phyloP scores from a whole-genome alignment of 1,140 invertebrate genomes.

The Zeugodacus cucurbitae region DNA sequence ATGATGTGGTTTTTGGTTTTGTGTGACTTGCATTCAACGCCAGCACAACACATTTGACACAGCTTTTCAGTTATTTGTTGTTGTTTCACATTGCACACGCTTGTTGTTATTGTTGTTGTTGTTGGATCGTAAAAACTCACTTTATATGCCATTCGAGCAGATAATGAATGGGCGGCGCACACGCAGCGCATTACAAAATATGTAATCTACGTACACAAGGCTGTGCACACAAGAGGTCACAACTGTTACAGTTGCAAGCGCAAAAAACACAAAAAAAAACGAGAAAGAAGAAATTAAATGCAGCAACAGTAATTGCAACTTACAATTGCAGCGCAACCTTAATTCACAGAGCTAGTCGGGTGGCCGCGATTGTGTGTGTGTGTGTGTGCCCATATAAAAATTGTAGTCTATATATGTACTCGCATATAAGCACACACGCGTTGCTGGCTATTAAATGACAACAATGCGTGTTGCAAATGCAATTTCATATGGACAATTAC shows the following conservation, averaged over 20 bases:
- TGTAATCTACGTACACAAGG: background rate
- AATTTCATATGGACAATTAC: background rate
- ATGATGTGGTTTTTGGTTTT: background rate
- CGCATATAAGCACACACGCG: background rate
- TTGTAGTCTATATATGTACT: background rate
- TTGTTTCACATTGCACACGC: background rate
- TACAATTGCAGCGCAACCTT: background rate
- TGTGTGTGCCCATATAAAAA: background rate
- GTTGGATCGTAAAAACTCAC: slow-evolving; percentile 19
- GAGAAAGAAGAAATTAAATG: background rate
- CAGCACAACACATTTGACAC: background rate
- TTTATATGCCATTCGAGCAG: slow-evolving; percentile 38
- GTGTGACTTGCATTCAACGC: slow-evolving; percentile 26
- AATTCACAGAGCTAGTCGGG: background rate
- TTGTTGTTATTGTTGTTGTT: background rate
- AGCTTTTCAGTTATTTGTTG: background rate
- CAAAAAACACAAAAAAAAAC: background rate
- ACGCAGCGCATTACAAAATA: slow-evolving; percentile 2
- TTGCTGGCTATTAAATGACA: background rate
- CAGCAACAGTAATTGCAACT: background rate
- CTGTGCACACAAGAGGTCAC: background rate
- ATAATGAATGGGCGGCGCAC: slow-evolving; percentile 23
- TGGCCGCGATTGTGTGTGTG: background rate
- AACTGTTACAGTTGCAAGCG: background rate
- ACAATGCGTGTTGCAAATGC: slow-evolving; percentile 22